Evolutionary conservation across 2,797 vertebrate genomes (phyloP).

Genomic region (Darevskia mixta): DNA sequence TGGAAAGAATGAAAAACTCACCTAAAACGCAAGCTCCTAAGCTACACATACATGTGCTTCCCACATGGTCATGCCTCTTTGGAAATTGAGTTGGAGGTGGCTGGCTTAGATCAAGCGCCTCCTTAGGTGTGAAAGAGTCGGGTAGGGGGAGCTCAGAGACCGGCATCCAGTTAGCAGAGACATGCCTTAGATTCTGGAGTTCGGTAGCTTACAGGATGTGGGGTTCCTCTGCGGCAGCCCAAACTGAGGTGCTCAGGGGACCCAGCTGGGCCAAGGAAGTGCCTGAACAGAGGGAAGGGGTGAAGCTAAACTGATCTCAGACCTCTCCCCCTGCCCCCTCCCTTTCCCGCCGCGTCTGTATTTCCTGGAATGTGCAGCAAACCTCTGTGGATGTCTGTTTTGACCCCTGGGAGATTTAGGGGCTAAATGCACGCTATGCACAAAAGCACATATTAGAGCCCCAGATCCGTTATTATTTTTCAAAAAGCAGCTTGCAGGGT

Average conservation of each 20-base stretch:
- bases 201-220: not conserved
- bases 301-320: not conserved
- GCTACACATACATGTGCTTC: not conserved
- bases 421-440: not conserved
- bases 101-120: fast-evolving
- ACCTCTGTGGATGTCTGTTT: not conserved
- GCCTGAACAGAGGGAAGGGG: not conserved
- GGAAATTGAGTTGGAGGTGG: not conserved
- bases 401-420: not conserved
- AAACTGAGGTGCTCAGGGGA: not conserved
- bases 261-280: not conserved
- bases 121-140: not conserved
- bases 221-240: not conserved
- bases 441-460: not conserved
- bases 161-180: constrained; percentile 1
- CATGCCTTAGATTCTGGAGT: not conserved
- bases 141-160: not conserved
- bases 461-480: not conserved
- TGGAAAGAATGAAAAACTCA: not conserved
- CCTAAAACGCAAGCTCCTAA: not conserved
- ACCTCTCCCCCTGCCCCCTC: not conserved
- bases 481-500: not conserved
- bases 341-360: not conserved
- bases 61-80: constrained; percentile 47
- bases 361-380: constrained; percentile 21